A percentile compares a stretch with the other conserved stretches of the same genome.
phyloP scores from a whole-genome alignment of 1,140 invertebrate genomes.

The Pseudomyrmex cubaensis region DNA sequence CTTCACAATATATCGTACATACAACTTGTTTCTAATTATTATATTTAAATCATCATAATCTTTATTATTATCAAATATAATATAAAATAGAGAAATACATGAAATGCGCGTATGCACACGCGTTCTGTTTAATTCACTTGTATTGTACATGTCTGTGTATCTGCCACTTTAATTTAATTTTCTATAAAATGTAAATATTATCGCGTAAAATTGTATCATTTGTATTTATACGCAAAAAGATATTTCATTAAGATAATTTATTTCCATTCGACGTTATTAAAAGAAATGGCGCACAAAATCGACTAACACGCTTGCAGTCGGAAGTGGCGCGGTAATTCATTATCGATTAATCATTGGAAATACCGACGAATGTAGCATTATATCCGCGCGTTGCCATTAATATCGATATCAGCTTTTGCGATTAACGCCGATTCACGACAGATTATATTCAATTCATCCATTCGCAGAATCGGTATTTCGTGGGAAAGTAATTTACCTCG shows the following conservation, averaged over 20 bases:
- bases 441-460: slow-evolving; percentile 47
- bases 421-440: slow-evolving; percentile 53
- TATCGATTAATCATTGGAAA: slow-evolving; percentile 59
- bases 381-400: slow-evolving; percentile 43
- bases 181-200: neutral
- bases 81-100: neutral
- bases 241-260: slow-evolving; percentile 49
- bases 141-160: neutral
- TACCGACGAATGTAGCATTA: slow-evolving; percentile 57
- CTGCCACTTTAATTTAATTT: neutral
- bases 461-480: slow-evolving; percentile 23
- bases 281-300: slow-evolving; percentile 59
- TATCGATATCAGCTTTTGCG: slow-evolving; percentile 59
- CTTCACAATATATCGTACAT: too few relatives aligned
- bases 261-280: slow-evolving; percentile 46
- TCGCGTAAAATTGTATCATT: slow-evolving; percentile 26
- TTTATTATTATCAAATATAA: neutral
- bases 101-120: too few relatives aligned
- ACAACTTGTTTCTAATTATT: neutral
- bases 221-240: slow-evolving; percentile 8
- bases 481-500: slow-evolving; percentile 37
- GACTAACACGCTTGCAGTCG: slow-evolving; percentile 50
- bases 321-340: slow-evolving; percentile 54
- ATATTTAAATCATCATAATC: neutral
- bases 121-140: neutral